Evolutionary conservation across 23 tunicate genomes (phyloP).

Genomic region (Botrylloides violaceus): DNA sequence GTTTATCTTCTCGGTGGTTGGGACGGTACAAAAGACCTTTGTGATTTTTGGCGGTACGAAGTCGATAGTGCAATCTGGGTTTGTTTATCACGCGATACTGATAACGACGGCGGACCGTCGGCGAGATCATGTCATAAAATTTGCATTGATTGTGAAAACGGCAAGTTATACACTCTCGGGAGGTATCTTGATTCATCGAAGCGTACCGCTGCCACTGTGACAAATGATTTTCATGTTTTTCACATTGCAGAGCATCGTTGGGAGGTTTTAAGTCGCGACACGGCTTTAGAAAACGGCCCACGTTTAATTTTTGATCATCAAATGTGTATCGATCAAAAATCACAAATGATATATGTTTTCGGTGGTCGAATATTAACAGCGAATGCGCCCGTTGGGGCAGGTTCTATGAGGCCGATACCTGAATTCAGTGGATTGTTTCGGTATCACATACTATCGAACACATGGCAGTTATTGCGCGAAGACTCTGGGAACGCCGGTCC

Average conservation of each 20-base stretch:
- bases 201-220: conserved; percentile 26
- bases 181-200: conserved; percentile 78
- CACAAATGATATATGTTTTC: conserved; percentile 66
- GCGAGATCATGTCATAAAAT: conserved; percentile 90
- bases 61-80: conserved; percentile 27
- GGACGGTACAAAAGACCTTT: conserved; percentile 61
- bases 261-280: conserved; percentile 43
- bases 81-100: conserved; percentile 51
- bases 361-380: conserved; percentile 65
- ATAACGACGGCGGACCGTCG: conserved; percentile 58
- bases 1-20: conserved; percentile 85
- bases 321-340: conserved; percentile 74
- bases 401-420: conserved; percentile 44
- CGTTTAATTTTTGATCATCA: conserved; percentile 77
- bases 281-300: conserved; percentile 59
- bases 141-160: conserved; percentile 67
- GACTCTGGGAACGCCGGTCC: conserved; percentile 96
- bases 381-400: background rate
- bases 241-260: conserved; percentile 30
- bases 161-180: conserved; percentile 66
- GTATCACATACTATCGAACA: conserved; percentile 40
- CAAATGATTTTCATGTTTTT: conserved; percentile 54
- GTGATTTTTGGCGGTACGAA: conserved; percentile 69
- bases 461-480: conserved; percentile 65
- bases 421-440: conserved; percentile 84